Base-by-base conservation (phyloP, 2,113 vertebrate species). In the Myrmecobius fasciatus region DNA sequence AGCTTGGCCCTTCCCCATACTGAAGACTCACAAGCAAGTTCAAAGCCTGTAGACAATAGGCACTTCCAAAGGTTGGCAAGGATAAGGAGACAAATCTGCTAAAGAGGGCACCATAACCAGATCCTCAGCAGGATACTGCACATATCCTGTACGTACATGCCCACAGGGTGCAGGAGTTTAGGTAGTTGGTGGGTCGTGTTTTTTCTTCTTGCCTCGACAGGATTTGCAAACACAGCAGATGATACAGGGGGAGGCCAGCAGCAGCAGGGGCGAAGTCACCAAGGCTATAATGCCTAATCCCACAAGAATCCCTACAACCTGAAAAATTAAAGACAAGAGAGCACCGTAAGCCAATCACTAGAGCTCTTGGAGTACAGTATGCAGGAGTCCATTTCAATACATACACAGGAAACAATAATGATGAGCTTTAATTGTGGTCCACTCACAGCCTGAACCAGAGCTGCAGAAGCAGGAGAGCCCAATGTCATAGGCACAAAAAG, bases 241-340 rank as follows among this genome's bases (percentile, higher is more conserved):
- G 95, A 99, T 99, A 97, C 99, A 99, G 0, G 99, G 99, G 3
- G 99, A 99, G 28, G 99, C 99, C 97, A 99, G 98, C 0, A 99
- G 99, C 46, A 99, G 98, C 97, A 99, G 98, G 0, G 99, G 99
- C 8, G 99, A 99, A 0, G 99, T 99, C 97, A 99, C 99, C 98
- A 99, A 92, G 7, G 99, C 99, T 26, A 99, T 99, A 97, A 99
- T 98, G 95, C 99, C 99, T 25, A 99, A 96, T 67, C 99, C 99
- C 94, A 99, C 98, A 4, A 99, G 99, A 98, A 99, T 99, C 0
- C 99, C 99, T 90, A 99, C 99, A 97, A 99, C 99, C 99, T 99
- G 98, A n/a, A 97, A n/a, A n/a, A n/a, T n/a, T n/a, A n/a, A n/a
- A 97, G 25, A 91, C 25, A 89, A 89, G 95, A 96, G 3, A 43